Conservation (phyloP, 2,888 invertebrate species). For the Nezara viridula region DNA sequence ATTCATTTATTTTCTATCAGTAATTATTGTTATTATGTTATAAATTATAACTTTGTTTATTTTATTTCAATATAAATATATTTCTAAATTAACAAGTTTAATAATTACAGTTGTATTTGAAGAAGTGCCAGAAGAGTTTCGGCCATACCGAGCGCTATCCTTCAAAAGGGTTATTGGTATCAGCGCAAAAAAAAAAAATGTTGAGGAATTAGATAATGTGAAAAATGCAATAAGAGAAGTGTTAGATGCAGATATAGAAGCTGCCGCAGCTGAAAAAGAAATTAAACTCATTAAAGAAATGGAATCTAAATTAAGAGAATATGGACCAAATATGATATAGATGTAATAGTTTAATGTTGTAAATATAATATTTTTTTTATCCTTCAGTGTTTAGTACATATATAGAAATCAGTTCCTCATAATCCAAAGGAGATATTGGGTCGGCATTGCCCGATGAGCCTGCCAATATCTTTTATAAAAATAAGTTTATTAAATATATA, state of each 20-base stretch:
- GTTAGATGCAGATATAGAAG: conserved; percentile 56
- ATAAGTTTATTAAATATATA: neutral
- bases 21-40: too few species aligned
- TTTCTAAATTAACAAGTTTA: neutral
- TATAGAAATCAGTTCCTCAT: neutral
- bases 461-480: neutral
- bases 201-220: conserved; percentile 72
- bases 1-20: too few species aligned
- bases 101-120: conserved; percentile 69
- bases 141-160: conserved; percentile 77
- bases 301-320: conserved; percentile 57
- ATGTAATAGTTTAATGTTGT: neutral
- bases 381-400: neutral
- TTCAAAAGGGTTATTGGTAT: conserved; percentile 86
- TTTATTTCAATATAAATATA: too few species aligned
- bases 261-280: conserved; percentile 55
- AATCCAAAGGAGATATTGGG: neutral
- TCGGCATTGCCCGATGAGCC: neutral
- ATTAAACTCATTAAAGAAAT: conserved; percentile 61
- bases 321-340: conserved; percentile 61
- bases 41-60: too few species aligned
- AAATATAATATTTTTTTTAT: neutral
- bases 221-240: conserved; percentile 69
- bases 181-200: conserved; percentile 75
- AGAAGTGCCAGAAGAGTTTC: conserved; percentile 76